Evolutionary conservation across 2,888 invertebrate species (phyloP), one percentile per base, ranked within the genome.

Genomic region (Venustoraphidia nigricollis): DNA sequence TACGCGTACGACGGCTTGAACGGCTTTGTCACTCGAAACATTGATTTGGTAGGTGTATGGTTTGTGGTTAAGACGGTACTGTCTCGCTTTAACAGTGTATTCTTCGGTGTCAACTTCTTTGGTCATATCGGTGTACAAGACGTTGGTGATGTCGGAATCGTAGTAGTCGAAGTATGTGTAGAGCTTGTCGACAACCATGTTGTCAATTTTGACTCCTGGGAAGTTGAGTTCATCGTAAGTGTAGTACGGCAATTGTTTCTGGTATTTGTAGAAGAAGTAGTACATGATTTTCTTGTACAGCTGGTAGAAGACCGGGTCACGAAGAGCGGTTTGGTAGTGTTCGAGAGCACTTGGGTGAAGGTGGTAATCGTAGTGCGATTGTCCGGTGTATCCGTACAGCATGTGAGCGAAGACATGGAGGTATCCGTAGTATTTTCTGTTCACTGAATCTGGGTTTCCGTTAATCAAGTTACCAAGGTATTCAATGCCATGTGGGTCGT

Each of bases 301-400:
- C 61, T 76, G 73, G 65, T 77, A 84, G 71, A 80, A 81, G 35
- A 76, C 76, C 6, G 83, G 83, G 58, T 84, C 83, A 46, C 80
- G 74, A 17, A 79, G 65, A 8, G 75, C 68, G 8, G 81, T 80
- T 58, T 79, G 76, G 57, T 72, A 75, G 56, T 81, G 73, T 59
- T 83, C 79, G 53, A 83, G 63, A 8, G 68, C 75, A n/a, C 81
- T 77, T 37, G 81, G 82, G 0, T 69, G 64, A 47, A 75, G 66
- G 50, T 73, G 53, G 47, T 65, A 58, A 14, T 70, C 66, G 53
- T 51, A 59, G 56, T 59, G 35, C 38, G 59, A 57, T 52, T 56
- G 56, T 38, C 52, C 54, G n/a, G 62, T 57, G 53, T 61, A 63
- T 42, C 82, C 81, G 43, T 83, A 70, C 41, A 82, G 66, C 45